phyloP scores from a whole-genome alignment of 2,888 invertebrate genomes.

The Venusia cambrica region DNA sequence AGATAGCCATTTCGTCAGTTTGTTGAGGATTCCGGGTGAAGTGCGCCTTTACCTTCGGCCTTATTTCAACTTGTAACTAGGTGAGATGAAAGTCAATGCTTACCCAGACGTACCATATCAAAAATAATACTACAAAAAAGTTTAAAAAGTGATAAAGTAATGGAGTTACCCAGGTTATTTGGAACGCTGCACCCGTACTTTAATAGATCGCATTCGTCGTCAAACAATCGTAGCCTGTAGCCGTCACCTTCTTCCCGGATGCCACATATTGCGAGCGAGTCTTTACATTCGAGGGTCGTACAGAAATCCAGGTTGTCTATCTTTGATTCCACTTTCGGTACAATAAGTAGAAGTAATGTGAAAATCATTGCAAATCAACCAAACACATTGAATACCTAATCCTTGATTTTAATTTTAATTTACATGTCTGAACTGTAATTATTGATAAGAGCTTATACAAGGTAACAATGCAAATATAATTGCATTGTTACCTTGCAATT shows the following conservation, averaged over 20 bases:
- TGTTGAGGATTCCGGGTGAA: too few species aligned
- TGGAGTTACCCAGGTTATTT: constrained; percentile 38
- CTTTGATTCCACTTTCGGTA: not conserved
- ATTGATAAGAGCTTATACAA: too few species aligned
- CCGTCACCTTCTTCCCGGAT: constrained; percentile 40
- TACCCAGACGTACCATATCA: not conserved
- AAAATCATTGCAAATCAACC: constrained; percentile 6
- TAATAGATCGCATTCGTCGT: constrained; percentile 54
- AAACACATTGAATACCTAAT: too few species aligned
- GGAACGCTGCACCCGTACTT: constrained; percentile 51
- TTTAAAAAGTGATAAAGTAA: constrained; percentile 1
- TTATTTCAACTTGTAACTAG: too few species aligned
- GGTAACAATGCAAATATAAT: too few species aligned
- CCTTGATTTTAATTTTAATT: too few species aligned
- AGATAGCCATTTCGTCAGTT: too few species aligned
- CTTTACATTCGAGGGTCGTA: constrained; percentile 39
- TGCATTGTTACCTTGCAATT: too few species aligned
- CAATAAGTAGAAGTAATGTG: constrained; percentile 2
- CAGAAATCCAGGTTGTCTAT: constrained; percentile 40
- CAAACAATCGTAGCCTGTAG: constrained; percentile 46
- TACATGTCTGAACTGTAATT: too few species aligned
- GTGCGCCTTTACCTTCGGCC: too few species aligned
- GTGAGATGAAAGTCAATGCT: too few species aligned
- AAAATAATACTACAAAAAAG: constrained; percentile 5
- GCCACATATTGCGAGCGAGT: constrained; percentile 46